These are phyloP conservation scores for Drosophila littoralis DNA, from an alignment of 1,140 invertebrate species.

Conservation along the genomic window DNA sequence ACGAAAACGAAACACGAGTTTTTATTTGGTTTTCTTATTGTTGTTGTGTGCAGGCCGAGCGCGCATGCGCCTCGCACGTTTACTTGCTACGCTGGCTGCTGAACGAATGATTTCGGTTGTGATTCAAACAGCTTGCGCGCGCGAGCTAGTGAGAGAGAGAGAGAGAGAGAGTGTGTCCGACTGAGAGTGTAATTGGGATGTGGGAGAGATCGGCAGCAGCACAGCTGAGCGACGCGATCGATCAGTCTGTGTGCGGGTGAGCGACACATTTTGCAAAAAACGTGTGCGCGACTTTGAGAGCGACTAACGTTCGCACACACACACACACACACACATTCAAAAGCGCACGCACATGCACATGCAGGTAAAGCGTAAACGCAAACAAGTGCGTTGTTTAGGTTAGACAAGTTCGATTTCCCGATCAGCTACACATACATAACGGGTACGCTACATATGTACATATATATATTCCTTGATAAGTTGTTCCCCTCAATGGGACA, in stretches of 20 bases:
- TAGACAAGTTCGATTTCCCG: conserved; percentile 22
- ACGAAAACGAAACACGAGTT: conserved; percentile 32
- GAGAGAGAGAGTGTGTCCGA: conserved; percentile 7
- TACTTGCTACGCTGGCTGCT: conserved; percentile 58
- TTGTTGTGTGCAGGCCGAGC: conserved; percentile 57
- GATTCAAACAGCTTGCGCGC: conserved; percentile 13
- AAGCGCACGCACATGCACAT: conserved; percentile 4
- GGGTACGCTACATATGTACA: background rate
- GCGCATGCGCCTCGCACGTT: conserved; percentile 76
- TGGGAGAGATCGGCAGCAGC: conserved; percentile 21
- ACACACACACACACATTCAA: conserved; percentile 27
- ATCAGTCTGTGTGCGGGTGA: conserved; percentile 45
- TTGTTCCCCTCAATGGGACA: background rate
- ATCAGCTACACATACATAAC: conserved; percentile 11
- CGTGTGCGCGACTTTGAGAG: conserved; percentile 28
- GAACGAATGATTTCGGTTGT: conserved; percentile 58
- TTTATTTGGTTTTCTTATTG: conserved; percentile 37
- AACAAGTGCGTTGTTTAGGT: conserved; percentile 54
- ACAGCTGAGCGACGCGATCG: conserved; percentile 24
- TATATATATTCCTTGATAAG: background rate
- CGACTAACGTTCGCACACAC: conserved; percentile 1
- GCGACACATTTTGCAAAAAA: conserved; percentile 37
- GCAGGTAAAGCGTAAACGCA: conserved; percentile 46
- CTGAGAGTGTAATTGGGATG: conserved; percentile 15
- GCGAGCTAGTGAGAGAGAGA: conserved; percentile 9